phyloP scores from a whole-genome alignment of 2,113 vertebrate species.

The Brachyistius frenatus region DNA sequence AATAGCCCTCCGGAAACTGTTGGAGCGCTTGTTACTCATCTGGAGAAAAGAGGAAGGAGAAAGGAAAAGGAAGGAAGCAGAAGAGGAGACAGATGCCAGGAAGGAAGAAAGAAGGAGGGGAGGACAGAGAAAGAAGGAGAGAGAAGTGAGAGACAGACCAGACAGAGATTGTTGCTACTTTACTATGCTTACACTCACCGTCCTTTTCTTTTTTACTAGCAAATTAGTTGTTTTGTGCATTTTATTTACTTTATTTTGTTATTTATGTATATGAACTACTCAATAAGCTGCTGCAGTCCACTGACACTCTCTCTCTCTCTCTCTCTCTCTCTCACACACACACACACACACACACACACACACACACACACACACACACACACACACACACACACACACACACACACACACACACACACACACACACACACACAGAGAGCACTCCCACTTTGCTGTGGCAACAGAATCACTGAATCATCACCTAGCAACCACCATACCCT shows the following conservation, averaged over 20 bases:
- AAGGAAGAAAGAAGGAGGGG: background rate
- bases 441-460: constrained; percentile 32
- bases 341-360: constrained; percentile 26
- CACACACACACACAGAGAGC: constrained; percentile 9
- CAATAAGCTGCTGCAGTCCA: background rate
- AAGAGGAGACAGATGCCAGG: no score
- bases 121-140: no score
- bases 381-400: constrained; percentile 7
- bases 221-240: background rate
- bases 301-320: no score
- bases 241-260: background rate
- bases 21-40: constrained; percentile 98
- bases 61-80: background rate
- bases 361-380: constrained; percentile 31
- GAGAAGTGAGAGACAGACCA: background rate
- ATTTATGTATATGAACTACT: constrained; percentile 7
- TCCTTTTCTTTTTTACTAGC: background rate
- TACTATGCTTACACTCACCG: background rate
- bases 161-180: background rate
- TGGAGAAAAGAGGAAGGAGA: constrained; percentile 61
- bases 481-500: constrained; percentile 75
- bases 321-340: background rate
- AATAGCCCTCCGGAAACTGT: constrained; percentile 97
- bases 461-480: constrained; percentile 66
- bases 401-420: constrained; percentile 40